Base-by-base conservation (phyloP, 2,113 vertebrate genomes). In the Symphodus melops region DNA sequence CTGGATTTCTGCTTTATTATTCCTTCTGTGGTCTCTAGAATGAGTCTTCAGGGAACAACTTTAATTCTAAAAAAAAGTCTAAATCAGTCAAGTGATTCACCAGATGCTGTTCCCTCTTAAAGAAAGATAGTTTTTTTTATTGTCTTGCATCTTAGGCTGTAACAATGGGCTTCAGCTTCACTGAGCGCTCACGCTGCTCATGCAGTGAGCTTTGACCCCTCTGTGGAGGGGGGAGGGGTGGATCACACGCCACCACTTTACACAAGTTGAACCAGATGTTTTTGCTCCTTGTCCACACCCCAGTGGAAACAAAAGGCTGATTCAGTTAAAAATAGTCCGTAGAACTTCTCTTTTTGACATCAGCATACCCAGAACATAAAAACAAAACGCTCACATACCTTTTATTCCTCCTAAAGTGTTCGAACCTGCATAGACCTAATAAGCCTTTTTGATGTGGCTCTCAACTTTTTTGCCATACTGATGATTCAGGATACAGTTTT, bases 201-300 rank as follows among this genome's bases (percentile, higher is more conserved):
- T 37, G 16, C 21, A 3, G 36, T 70, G 85, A 78, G 82, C 76
- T 82, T 28, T 84, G 84, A 86, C 81, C 81, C 64, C 53, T 56
- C 25, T 28, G 59, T n/a, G 64, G 37, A 41, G 57, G 52, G 28
- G 44, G 63, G 54, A 21, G 70, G 65, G 57, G 21, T 10, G 3
- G 0, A 16, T 16, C 54, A 28, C 48, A 36, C 70, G 36, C 4
- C 1, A 53, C 36, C 67, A 60, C 46, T 51, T 65, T 16, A 17
- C 57, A 49, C 23, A 66, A 74, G 49, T 64, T 46, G 55, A 66
- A 76, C 60, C 79, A 71, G 72, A 66, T 81, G 68, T 80, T 73
- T 68, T 3, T 19, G 21, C 65, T 23, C 9, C 55, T 65, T 36
- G 36, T 68, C 23, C 0, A 44, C 20, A 52, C 19, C 33, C 17